Percentiles rank a stretch among this genome's conserved stretches.
These are phyloP conservation scores for Perognathus longimembris DNA, from an alignment of 2,113 vertebrate species.

Conservation along the genomic window DNA sequence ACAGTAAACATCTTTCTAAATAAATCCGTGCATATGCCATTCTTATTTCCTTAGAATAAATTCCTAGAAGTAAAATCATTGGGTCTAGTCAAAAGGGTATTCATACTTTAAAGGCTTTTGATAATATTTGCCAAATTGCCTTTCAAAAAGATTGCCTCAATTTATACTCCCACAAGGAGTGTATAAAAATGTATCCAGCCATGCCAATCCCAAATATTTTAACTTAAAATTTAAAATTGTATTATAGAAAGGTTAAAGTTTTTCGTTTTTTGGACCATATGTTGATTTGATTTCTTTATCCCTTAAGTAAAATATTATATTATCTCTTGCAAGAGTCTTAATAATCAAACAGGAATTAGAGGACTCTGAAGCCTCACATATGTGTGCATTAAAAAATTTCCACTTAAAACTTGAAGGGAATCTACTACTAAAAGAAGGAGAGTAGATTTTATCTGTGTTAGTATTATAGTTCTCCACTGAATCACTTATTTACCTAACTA, in stretches of 20 bases:
- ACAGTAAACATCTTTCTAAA: conserved; percentile 35
- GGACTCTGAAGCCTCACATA: background rate
- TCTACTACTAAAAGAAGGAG: background rate
- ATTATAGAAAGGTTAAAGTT: conserved; percentile 3
- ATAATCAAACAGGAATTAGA: background rate
- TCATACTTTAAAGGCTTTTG: conserved; percentile 44
- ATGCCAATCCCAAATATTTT: conserved; percentile 31
- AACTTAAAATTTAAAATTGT: conserved; percentile 30
- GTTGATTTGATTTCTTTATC: conserved; percentile 37
- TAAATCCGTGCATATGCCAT: background rate
- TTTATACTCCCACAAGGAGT: conserved; percentile 29
- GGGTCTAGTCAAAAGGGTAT: conserved; percentile 7
- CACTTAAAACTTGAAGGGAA: conserved; percentile 26
- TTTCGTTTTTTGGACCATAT: background rate
- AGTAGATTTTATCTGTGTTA: conserved; percentile 42
- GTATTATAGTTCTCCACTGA: background rate
- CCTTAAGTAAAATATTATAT: conserved; percentile 20
- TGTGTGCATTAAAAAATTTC: background rate
- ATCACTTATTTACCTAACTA: conserved; percentile 64
- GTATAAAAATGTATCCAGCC: background rate
- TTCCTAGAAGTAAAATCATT: conserved; percentile 37
- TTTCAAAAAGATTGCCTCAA: conserved; percentile 49
- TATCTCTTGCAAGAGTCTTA: background rate
- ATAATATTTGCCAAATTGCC: conserved; percentile 43
- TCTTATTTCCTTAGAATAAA: conserved; percentile 46